Conservation (phyloP, 2,113 vertebrate species). For the Mionectes macconnelli region DNA sequence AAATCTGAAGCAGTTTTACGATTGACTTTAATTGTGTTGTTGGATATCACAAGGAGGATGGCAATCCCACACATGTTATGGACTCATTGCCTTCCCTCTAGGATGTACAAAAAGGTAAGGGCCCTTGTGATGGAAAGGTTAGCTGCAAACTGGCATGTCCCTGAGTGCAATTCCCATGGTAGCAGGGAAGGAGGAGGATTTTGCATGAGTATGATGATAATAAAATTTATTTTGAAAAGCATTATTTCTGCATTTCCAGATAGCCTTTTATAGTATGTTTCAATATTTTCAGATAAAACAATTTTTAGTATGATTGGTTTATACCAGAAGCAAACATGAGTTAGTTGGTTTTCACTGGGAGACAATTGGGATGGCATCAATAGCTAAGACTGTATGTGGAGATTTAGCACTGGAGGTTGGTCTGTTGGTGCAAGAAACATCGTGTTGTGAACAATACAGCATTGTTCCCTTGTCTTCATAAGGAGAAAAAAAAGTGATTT, state of each 20-base stretch:
- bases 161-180: background rate
- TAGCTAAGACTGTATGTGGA: background rate
- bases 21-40: background rate
- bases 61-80: background rate
- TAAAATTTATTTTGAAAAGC: background rate
- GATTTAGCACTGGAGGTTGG: background rate
- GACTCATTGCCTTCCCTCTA: background rate
- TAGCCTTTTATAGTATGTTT: background rate
- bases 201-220: background rate
- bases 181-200: background rate
- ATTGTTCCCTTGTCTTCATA: background rate
- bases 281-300: background rate
- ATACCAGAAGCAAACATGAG: background rate
- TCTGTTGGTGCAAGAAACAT: background rate
- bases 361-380: background rate
- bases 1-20: background rate
- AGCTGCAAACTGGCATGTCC: background rate
- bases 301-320: background rate
- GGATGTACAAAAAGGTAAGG: background rate
- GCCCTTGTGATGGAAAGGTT: background rate
- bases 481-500: background rate
- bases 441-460: accelerated
- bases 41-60: background rate
- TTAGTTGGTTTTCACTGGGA: background rate
- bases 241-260: background rate